Percentiles rank a stretch among this genome's conserved stretches.
These are phyloP conservation scores for Linurgus olivaceus DNA, from an alignment of 2,797 vertebrate species.

Conservation along the genomic window DNA sequence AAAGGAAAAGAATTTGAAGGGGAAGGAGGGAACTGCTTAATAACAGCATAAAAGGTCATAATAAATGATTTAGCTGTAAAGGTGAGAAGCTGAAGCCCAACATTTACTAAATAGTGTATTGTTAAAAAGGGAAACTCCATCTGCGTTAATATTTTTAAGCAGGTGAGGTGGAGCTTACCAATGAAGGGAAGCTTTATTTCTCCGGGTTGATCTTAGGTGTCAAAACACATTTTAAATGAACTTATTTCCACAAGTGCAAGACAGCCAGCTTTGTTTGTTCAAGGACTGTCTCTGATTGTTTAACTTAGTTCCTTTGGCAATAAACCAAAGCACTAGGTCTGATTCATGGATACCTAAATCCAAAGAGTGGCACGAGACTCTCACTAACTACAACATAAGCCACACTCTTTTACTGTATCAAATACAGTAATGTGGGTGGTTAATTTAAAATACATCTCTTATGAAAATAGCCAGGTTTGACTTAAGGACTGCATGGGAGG, in stretches of 20 bases:
- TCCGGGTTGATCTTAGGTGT: background rate
- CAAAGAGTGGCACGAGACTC: background rate
- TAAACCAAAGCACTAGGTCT: background rate
- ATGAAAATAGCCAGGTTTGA: background rate
- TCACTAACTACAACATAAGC: background rate
- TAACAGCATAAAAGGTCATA: conserved; percentile 8
- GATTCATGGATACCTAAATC: background rate
- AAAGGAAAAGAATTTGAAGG: conserved; percentile 24
- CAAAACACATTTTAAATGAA: background rate
- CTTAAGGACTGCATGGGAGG: background rate
- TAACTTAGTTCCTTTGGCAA: background rate
- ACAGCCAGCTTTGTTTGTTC: background rate
- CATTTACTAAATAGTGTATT: conserved; percentile 51
- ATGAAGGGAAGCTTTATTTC: conserved; percentile 52
- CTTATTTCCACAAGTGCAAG: background rate
- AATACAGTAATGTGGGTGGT: background rate
- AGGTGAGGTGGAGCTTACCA: background rate
- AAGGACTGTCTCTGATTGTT: background rate
- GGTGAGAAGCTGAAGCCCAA: background rate
- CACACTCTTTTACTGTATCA: background rate
- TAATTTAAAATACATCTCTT: background rate
- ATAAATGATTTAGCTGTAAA: conserved; percentile 35
- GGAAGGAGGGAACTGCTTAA: background rate
- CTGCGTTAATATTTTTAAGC: background rate
- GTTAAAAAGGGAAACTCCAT: conserved; percentile 34